Percentiles rank a stretch among this genome's conserved stretches.
Conservation (phyloP, 2,113 vertebrate species). For the Lycaon pictus region DNA sequence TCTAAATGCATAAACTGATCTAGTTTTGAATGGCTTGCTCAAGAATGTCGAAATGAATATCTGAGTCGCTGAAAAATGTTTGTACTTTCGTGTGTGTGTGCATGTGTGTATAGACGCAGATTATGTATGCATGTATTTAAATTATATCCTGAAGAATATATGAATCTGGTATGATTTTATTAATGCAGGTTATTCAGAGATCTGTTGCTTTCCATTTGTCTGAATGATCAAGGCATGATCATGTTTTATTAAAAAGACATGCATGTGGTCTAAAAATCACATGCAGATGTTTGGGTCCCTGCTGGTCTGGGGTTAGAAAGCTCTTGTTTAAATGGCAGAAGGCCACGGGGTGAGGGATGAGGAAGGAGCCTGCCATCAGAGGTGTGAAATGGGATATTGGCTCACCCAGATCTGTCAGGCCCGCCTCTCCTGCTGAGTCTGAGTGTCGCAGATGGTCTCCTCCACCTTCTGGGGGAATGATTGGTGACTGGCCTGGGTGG, state of each 20-base stretch:
- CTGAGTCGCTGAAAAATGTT: neutral
- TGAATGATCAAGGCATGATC: neutral
- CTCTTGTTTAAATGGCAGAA: neutral
- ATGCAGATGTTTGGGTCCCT: neutral
- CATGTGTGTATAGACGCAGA: neutral
- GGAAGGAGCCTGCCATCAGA: neutral
- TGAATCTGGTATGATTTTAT: constrained; percentile 21
- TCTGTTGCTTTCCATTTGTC: neutral
- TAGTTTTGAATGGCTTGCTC: neutral
- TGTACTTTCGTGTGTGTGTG: neutral
- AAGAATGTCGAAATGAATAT: neutral
- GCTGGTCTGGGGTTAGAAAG: neutral
- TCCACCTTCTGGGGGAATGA: neutral
- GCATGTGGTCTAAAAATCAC: neutral
- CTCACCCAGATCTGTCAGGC: neutral
- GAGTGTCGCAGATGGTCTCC: neutral
- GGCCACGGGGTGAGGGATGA: constrained; percentile 38
- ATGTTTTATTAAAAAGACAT: constrained; percentile 52
- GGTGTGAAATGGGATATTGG: neutral
- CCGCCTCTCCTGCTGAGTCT: neutral
- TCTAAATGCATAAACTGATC: neutral
- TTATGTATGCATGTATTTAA: neutral
- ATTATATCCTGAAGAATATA: neutral
- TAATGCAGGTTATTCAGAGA: neutral
- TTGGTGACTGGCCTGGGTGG: neutral